A percentile compares a stretch with the other conserved stretches of the same genome.
phyloP scores from a whole-genome alignment of 2,113 vertebrate species.

The Myanophis thanlyinensis region DNA sequence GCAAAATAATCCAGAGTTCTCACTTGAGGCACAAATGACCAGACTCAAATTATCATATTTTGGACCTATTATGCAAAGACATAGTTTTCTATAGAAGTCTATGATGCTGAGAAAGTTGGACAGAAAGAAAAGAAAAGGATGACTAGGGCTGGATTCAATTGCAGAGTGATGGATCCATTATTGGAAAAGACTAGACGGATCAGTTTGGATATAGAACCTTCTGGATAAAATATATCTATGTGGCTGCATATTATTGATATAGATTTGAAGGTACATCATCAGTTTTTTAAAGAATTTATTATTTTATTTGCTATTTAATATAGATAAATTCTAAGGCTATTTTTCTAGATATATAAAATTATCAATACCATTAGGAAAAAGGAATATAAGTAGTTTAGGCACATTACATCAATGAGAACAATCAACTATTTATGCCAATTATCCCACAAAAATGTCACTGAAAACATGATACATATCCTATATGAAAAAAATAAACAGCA shows the following conservation, averaged over 20 bases:
- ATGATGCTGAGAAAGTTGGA: neutral
- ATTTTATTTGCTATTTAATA: neutral
- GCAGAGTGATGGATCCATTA: neutral
- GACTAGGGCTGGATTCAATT: neutral
- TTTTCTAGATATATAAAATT: neutral
- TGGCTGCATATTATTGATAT: neutral
- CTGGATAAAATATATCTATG: neutral
- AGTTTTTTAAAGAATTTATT: neutral
- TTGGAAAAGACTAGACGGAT: neutral
- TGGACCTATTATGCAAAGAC: neutral
- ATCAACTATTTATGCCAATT: neutral
- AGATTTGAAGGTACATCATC: neutral
- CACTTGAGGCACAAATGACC: neutral
- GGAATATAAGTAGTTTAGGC: neutral
- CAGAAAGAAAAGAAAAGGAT: neutral
- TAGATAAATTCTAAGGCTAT: neutral
- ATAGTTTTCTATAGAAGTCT: too few relatives aligned
- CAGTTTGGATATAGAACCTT: neutral
- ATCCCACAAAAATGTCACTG: neutral
- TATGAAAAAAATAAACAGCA: too few relatives aligned
- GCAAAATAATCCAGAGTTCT: neutral
- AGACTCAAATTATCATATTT: too few relatives aligned
- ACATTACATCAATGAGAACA: neutral
- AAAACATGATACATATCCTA: neutral
- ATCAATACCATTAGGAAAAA: neutral